phyloP scores from a whole-genome alignment of 2,888 invertebrate genomes.

The Volucella bombylans region DNA sequence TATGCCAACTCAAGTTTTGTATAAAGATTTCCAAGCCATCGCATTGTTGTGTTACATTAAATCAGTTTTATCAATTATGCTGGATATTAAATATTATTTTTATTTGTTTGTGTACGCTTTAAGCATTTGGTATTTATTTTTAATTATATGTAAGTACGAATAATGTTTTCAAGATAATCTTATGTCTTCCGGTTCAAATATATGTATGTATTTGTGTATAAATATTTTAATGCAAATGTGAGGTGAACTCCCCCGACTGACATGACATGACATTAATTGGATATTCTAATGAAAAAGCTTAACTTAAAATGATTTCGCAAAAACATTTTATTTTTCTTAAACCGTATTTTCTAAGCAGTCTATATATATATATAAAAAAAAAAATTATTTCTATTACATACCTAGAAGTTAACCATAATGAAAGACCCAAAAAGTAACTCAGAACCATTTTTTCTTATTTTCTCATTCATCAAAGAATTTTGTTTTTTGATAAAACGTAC shows the following conservation, averaged over 20 bases:
- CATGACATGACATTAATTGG: background rate
- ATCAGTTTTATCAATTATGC: conserved; percentile 40
- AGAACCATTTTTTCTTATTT: conserved; percentile 5
- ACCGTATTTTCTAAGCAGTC: conserved; percentile 31
- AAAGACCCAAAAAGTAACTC: conserved; percentile 2
- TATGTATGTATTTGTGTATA: conserved; percentile 6
- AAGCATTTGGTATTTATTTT: conserved; percentile 38
- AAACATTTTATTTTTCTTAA: background rate
- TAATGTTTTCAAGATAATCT: conserved; percentile 55
- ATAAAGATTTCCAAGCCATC: conserved; percentile 57
- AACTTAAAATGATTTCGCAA: conserved; percentile 15
- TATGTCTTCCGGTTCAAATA: conserved; percentile 52
- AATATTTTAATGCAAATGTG: background rate
- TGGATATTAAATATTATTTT: conserved; percentile 40
- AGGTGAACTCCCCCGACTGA: background rate
- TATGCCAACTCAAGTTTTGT: conserved; percentile 44
- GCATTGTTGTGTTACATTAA: conserved; percentile 31
- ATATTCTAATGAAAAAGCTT: conserved; percentile 15
- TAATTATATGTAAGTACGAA: conserved; percentile 65
- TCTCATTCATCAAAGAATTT: conserved; percentile 18
- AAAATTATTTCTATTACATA: conserved; percentile 8
- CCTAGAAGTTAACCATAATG: background rate
- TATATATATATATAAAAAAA: background rate
- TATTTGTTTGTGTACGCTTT: conserved; percentile 58
- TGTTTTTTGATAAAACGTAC: conserved; percentile 2